phyloP scores from a whole-genome alignment of 2,797 vertebrate species.

The Malacoctenus gilli region DNA sequence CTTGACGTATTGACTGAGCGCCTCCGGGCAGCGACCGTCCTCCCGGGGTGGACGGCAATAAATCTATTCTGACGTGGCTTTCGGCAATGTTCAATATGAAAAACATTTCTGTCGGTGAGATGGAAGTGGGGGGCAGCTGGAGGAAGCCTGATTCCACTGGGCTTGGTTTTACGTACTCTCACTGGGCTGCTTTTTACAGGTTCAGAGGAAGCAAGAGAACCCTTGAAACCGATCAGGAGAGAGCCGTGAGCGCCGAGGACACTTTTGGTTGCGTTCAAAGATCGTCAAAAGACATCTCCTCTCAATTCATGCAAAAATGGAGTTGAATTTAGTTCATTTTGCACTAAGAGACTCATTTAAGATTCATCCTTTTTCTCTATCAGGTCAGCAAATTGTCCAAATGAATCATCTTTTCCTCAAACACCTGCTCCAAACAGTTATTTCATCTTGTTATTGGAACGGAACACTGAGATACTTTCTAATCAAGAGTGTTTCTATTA shows the following conservation, averaged over 20 bases:
- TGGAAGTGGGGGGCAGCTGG: constrained; percentile 16
- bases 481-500: no score
- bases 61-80: constrained; percentile 10
- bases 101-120: constrained; percentile 28
- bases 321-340: background rate
- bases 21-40: constrained; percentile 20
- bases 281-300: no score
- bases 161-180: constrained; percentile 21
- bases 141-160: constrained; percentile 30
- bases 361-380: background rate
- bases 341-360: no score
- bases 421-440: no score
- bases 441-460: no score
- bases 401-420: no score
- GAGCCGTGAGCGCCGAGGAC: constrained; percentile 1
- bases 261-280: no score
- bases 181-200: background rate
- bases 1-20: constrained; percentile 28
- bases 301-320: no score
- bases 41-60: constrained; percentile 14
- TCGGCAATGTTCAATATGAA: constrained; percentile 30
- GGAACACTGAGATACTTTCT: no score
- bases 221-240: constrained; percentile 24
- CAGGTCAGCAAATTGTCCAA: no score
- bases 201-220: background rate